Conservation (phyloP, 2,888 invertebrate species). For the Eupithecia abbreviata region DNA sequence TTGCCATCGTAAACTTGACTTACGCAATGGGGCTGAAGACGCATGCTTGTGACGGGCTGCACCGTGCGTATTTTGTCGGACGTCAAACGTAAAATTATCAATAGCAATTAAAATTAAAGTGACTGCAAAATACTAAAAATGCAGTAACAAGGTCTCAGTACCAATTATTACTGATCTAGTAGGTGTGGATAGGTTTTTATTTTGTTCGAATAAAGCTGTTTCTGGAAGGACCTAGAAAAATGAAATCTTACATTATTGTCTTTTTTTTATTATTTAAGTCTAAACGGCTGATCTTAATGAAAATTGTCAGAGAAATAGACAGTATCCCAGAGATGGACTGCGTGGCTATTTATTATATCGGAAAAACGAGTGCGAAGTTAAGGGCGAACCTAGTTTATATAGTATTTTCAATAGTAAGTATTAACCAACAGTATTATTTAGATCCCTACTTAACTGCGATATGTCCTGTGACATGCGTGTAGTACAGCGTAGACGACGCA, state of each 20-base stretch:
- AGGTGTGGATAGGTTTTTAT: neutral
- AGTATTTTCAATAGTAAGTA: neutral
- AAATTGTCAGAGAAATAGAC: no score
- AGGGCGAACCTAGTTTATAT: no score
- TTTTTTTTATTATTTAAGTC: neutral
- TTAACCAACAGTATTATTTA: neutral
- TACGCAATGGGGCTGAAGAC: conserved; percentile 62
- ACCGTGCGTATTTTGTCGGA: conserved; percentile 1
- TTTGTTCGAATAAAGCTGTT: neutral
- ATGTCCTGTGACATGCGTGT: neutral
- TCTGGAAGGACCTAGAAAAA: neutral
- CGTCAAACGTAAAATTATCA: neutral
- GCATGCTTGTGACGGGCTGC: conserved; percentile 22
- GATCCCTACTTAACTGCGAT: no score
- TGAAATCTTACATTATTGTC: neutral
- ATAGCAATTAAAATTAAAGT: neutral
- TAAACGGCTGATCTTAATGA: no score
- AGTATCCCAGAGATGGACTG: no score
- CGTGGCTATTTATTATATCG: no score
- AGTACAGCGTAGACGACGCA: neutral
- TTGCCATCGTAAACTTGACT: conserved; percentile 73
- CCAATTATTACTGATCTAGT: neutral
- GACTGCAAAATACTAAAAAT: neutral
- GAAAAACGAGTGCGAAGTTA: no score
- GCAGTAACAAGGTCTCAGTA: neutral